Conservation (phyloP, 2,113 vertebrate species). For the Brachypodius melanocephalos region DNA sequence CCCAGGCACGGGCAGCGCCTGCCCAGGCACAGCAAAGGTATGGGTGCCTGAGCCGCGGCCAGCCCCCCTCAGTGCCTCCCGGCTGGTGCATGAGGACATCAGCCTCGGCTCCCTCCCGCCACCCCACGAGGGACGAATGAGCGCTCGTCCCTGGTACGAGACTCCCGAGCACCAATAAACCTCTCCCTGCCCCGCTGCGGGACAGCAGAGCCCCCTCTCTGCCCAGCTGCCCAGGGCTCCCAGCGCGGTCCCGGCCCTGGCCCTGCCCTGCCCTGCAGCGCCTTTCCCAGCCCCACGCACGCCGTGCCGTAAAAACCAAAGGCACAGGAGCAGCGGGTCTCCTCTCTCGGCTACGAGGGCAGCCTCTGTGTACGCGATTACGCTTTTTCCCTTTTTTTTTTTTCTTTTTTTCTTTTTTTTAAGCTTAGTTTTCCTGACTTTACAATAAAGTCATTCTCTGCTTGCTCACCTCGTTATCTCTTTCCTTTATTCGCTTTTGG, state of each 20-base stretch:
- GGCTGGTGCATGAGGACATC: not conserved
- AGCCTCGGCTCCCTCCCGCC: not conserved
- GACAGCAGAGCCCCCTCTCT: not conserved
- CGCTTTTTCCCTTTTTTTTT: no score
- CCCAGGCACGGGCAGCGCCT: not conserved
- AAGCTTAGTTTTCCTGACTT: not conserved
- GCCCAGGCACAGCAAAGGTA: not conserved
- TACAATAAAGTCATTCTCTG: not conserved
- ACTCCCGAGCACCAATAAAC: not conserved
- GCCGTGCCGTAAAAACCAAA: not conserved
- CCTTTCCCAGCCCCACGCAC: not conserved
- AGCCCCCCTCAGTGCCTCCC: not conserved
- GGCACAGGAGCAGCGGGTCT: not conserved
- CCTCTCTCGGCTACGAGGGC: not conserved
- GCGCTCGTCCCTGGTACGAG: not conserved
- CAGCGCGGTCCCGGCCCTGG: not conserved
- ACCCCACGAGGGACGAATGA: not conserved
- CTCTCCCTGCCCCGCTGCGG: not conserved
- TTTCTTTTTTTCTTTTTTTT: not conserved
- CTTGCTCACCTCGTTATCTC: constrained; percentile 9
- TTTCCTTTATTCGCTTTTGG: not conserved
- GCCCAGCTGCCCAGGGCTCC: not conserved
- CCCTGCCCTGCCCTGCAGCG: not conserved
- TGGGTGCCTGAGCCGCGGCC: not conserved
- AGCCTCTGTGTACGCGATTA: not conserved